Evolutionary conservation across 2,888 invertebrate species (phyloP), one percentile per base, ranked within the genome.

Genomic region (Tholera decimalis): DNA sequence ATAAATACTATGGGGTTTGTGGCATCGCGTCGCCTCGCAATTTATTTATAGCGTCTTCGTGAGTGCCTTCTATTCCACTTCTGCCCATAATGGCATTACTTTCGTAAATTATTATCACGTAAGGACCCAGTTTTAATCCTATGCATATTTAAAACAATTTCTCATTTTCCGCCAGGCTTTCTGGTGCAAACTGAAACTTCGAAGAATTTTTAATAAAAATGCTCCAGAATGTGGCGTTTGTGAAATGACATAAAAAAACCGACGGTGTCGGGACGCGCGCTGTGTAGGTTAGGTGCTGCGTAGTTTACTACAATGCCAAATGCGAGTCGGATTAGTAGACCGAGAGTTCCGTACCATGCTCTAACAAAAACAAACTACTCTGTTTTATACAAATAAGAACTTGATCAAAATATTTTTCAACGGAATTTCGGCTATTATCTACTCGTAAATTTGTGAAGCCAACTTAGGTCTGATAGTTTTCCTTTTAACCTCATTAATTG

Each of bases 1-100:
- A 88, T 88, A 88, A 89, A 88, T 86, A 86, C 83, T 85, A 83
- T 73, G 74, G 74, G 74, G 77, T 85, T 80, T 67, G 67, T 57
- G 72, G 67, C 62, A 43, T 60, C 69, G 58, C 53, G 61, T 46
- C 66, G 61, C 68, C 67, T 80, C 82, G 80, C 46, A 54, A 83
- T 85, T 85, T 88, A 89, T 90, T 85, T 80, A 79, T 75, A 13
- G 74, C 77, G 66, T 72, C 77, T 73, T 61, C 77, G 79, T 80
- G 77, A 63, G 75, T 59, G 62, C 67, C 59, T 80, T 77, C 67
- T 47, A 53, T 67, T 71, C 47, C 61, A 67, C 61, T 80, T 65
- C 58, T 20, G 54, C 24, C 18, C 49, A 47, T 69, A 78, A 80
- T 67, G 65, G 60, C 67, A 65, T 61, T 68, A 73, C 64, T 76